Evolutionary conservation across 2,797 vertebrate species (phyloP).

Genomic region (Myoxocephalus aenaeus): DNA sequence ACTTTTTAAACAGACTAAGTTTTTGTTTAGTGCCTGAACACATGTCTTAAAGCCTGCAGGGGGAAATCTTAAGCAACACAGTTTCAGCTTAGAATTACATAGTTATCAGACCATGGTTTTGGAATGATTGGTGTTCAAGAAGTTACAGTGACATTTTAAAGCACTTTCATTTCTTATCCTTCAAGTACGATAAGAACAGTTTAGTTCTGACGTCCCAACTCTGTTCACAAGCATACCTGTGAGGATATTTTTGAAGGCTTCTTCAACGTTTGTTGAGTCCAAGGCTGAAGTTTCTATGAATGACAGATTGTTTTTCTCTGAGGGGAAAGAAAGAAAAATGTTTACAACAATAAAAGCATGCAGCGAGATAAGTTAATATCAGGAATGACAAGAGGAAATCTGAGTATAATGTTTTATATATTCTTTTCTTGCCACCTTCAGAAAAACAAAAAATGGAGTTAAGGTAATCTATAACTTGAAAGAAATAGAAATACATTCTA

Average conservation of each 20-base stretch:
- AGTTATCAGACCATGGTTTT: not conserved
- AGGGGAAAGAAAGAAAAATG: conserved; percentile 45
- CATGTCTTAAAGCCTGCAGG: not conserved
- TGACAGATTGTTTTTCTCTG: conserved; percentile 98
- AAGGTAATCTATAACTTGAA: not conserved
- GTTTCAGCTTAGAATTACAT: not conserved
- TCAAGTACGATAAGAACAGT: not conserved
- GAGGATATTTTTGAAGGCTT: conserved; percentile 98
- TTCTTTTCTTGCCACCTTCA: not conserved
- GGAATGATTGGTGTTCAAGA: not conserved
- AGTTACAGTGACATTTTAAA: not conserved
- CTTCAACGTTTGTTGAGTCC: conserved; percentile 98
- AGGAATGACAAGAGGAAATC: not conserved
- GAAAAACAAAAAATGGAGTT: not conserved
- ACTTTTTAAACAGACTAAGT: not conserved
- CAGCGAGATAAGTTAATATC: not conserved
- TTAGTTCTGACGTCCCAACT: not conserved
- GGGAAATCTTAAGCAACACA: not conserved
- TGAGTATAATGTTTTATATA: not conserved
- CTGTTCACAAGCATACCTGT: conserved; percentile 85
- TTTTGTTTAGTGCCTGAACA: not conserved
- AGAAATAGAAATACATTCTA: not conserved
- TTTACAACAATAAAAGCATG: not conserved
- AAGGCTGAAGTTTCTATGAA: conserved; percentile 99
- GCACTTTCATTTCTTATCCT: not conserved